Evolutionary conservation across 2,113 vertebrate species (phyloP).

Genomic region (Erythrolamprus reginae): DNA sequence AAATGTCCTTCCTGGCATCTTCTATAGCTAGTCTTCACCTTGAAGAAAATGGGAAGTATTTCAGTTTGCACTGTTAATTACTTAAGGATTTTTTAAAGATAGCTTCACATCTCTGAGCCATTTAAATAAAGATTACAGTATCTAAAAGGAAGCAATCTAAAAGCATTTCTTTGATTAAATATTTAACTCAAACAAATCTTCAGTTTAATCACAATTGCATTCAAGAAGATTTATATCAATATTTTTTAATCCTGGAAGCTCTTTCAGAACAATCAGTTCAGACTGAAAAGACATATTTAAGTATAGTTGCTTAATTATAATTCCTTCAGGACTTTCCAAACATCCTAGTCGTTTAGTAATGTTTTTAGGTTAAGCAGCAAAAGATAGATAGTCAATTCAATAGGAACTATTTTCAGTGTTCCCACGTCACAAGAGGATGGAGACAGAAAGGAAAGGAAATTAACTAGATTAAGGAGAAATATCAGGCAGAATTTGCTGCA

Average conservation of each 20-base stretch:
- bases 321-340: background rate
- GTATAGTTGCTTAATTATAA: background rate
- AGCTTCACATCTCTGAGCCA: background rate
- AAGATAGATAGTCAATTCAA: background rate
- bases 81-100: background rate
- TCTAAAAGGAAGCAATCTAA: background rate
- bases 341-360: background rate
- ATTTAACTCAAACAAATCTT: background rate
- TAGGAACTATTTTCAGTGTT: background rate
- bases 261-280: background rate
- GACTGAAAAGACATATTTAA: background rate
- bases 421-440: background rate
- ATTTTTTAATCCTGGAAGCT: background rate
- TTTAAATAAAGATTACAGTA: background rate
- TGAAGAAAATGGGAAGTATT: background rate
- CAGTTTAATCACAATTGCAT: background rate
- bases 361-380: background rate
- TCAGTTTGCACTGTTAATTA: background rate
- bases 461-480: background rate
- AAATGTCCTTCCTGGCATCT: background rate
- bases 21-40: background rate
- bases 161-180: constrained; percentile 14
- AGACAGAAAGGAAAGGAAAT: background rate
- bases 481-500: background rate
- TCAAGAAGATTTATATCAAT: background rate